Percentiles rank a stretch among this genome's conserved stretches.
phyloP scores from a whole-genome alignment of 2,113 vertebrate genomes.

The Nansenia antarctica region DNA sequence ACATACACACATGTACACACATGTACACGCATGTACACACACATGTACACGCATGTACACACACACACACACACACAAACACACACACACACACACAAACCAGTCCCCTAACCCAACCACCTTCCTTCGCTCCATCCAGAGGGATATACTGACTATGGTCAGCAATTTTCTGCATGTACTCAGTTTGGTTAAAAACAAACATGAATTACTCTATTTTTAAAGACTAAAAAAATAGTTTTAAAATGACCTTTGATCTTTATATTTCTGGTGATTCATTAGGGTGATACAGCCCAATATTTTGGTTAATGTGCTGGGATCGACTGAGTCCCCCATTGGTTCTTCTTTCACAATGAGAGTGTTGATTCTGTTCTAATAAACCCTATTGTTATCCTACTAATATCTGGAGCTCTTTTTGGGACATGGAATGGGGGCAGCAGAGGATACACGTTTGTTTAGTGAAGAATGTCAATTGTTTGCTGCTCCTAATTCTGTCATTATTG shows the following conservation, averaged over 20 bases:
- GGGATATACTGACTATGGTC: conserved; percentile 46
- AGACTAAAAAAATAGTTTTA: conserved; percentile 42
- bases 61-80: conserved; percentile 2
- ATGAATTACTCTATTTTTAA: conserved; percentile 55
- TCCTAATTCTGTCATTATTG: too few species aligned
- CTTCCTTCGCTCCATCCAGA: background rate
- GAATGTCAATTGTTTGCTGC: too few species aligned
- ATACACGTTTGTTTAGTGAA: too few species aligned
- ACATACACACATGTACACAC: conserved; percentile 1
- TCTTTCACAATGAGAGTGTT: conserved; percentile 43
- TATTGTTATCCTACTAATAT: conserved; percentile 62
- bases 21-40: conserved; percentile 23
- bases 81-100: conserved; percentile 3
- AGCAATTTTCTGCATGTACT: conserved; percentile 65
- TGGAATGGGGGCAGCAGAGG: too few species aligned
- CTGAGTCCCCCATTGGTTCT: conserved; percentile 5
- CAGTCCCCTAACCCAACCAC: background rate
- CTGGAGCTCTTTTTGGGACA: conserved; percentile 59
- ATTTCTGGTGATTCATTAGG: conserved; percentile 6
- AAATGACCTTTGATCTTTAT: conserved; percentile 49
- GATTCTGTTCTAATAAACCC: conserved; percentile 64
- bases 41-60: conserved; percentile 27
- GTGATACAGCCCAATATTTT: conserved; percentile 27
- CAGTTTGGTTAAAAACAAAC: conserved; percentile 66
- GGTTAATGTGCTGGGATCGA: conserved; percentile 19